Conservation (phyloP, 1,140 invertebrate genomes). For the Leptinotarsa texana region DNA sequence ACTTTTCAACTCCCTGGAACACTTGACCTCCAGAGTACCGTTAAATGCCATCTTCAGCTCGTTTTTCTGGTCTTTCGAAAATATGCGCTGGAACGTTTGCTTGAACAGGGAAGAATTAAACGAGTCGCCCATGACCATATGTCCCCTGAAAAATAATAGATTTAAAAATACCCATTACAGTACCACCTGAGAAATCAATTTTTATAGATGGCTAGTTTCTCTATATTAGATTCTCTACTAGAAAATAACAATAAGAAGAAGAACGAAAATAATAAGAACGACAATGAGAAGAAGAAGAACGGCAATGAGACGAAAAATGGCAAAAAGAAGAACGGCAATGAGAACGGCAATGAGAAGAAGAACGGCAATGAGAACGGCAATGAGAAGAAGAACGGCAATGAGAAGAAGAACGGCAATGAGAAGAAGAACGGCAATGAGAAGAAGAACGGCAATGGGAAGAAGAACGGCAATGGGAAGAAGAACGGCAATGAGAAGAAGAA, state of each 20-base stretch:
- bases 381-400: too few relatives aligned
- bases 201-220: too few relatives aligned
- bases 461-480: too few relatives aligned
- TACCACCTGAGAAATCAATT: neutral
- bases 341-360: neutral
- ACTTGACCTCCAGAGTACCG: slow-evolving; percentile 94
- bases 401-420: too few relatives aligned
- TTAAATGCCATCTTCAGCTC: slow-evolving; percentile 99
- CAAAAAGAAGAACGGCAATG: neutral
- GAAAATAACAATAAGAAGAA: neutral
- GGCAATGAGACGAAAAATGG: neutral
- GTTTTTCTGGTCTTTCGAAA: slow-evolving; percentile 88
- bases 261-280: too few relatives aligned
- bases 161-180: slow-evolving; percentile 23
- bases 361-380: too few relatives aligned
- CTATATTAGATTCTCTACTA: neutral
- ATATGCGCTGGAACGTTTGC: slow-evolving; percentile 97
- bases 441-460: neutral
- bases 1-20: slow-evolving; percentile 81
- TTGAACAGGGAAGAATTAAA: slow-evolving; percentile 99
- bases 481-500: too few relatives aligned
- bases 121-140: slow-evolving; percentile 99
- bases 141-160: slow-evolving; percentile 67
- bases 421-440: neutral
- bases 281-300: too few relatives aligned